A percentile compares a stretch with the other conserved stretches of the same genome.
Evolutionary conservation across 2,113 vertebrate genomes (phyloP).

Genomic region (Rhineura floridana): DNA sequence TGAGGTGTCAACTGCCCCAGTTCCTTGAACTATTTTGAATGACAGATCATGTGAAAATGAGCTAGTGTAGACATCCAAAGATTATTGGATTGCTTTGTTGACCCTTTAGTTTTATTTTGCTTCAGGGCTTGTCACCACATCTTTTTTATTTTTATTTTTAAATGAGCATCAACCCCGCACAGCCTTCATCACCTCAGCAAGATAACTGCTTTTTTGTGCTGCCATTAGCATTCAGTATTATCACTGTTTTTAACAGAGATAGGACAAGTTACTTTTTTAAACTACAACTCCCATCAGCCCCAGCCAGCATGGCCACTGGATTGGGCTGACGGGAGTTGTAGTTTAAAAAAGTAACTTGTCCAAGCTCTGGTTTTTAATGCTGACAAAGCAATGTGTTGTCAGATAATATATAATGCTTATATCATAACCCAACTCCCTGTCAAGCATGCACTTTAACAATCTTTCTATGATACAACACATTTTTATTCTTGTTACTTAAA

Average conservation of each 20-base stretch:
- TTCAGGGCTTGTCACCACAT: not conserved
- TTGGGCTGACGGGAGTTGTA: no score
- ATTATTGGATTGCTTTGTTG: not conserved
- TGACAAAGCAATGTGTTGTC: not conserved
- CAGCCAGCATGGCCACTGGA: no score
- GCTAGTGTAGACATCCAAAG: not conserved
- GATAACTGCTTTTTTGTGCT: slow-evolving; percentile 33
- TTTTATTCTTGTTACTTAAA: not conserved
- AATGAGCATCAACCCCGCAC: not conserved
- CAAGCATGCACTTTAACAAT: slow-evolving; percentile 20
- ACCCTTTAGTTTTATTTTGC: not conserved
- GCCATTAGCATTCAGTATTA: slow-evolving; percentile 30
- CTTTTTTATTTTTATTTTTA: not conserved
- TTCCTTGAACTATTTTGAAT: not conserved
- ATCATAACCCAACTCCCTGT: slow-evolving; percentile 10
- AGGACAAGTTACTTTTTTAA: no score
- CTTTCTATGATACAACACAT: slow-evolving; percentile 10
- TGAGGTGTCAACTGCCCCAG: not conserved
- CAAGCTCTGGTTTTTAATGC: no score
- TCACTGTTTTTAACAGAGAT: slow-evolving; percentile 10
- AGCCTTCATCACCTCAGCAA: slow-evolving; percentile 3
- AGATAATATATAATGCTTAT: slow-evolving; percentile 16
- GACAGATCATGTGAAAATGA: not conserved
- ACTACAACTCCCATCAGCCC: no score
- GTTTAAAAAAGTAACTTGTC: no score